Evolutionary conservation across 2,888 invertebrate genomes (phyloP).

Genomic region (Acanthosoma haemorrhoidale): DNA sequence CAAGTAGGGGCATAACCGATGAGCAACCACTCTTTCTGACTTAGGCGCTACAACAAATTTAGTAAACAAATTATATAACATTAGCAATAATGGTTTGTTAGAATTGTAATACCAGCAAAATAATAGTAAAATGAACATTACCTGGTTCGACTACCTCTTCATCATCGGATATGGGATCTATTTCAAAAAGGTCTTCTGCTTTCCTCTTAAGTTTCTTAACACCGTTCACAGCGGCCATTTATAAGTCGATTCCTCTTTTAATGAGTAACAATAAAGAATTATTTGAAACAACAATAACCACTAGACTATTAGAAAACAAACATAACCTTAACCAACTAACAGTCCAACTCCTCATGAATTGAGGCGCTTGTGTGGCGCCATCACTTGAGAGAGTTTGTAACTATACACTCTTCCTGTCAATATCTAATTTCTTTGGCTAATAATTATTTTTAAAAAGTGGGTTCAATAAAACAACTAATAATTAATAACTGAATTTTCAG

Average conservation of each 20-base stretch:
- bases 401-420: too few relatives aligned
- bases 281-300: too few relatives aligned
- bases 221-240: conserved; percentile 25
- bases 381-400: neutral
- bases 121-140: neutral
- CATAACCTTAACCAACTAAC: neutral
- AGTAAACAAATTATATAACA: neutral
- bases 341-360: neutral
- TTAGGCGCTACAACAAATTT: conserved; percentile 29
- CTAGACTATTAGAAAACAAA: too few relatives aligned
- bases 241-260: neutral
- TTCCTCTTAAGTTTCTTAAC: conserved; percentile 36
- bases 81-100: neutral
- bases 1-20: conserved; percentile 84
- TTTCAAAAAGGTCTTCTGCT: conserved; percentile 40
- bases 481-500: too few relatives aligned
- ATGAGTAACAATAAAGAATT: neutral
- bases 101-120: neutral
- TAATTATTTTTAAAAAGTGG: too few relatives aligned
- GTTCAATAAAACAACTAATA: too few relatives aligned
- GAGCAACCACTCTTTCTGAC: conserved; percentile 34
- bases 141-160: conserved; percentile 28
- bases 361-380: neutral
- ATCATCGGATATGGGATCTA: conserved; percentile 37
- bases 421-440: too few relatives aligned